Base-by-base conservation (phyloP, 2,113 vertebrate species). In the Mola mola region DNA sequence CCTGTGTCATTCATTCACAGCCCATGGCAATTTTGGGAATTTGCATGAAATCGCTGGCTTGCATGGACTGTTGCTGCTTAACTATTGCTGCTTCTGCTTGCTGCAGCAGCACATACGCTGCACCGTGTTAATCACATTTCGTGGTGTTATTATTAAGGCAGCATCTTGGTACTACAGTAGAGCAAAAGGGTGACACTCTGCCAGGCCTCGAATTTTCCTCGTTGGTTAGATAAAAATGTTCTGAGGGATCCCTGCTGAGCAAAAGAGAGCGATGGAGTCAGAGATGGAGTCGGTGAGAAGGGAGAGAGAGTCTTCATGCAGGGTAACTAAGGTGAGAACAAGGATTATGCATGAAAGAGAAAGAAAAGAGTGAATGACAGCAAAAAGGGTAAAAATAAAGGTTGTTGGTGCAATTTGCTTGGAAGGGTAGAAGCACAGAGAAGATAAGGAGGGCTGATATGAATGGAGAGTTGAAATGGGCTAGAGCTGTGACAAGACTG, bases 261-360 rank as follows among this genome's bases (percentile, higher is more conserved):
- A 29, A 56, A 41, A 44, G 43, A 63, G 69, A 81, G 81, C 16
- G 37, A 79, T 63, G 41, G 38, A 79, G 66, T 63, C 42, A 46
- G 73, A 50, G 57, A 48, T 29, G 47, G 47, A 28, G 66, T 61
- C 24, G 5, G 16, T 24, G 48, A 43, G 66, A 57, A 74, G 79
- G 72, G 44, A 26, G 47, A 68, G 69, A 59, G 72, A 75, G 76
- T 76, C 65, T 78, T 60, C 75, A 72, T 84, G 48, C 20, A 5
- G 51, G 81, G 68, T 41, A 68, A 70, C 73, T 75, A 78, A 61
- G 68, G 80, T 36, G 53, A 77, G 64, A 67, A 70, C 57, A 66
- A 63, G n/a, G 61, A 76, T 81, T 81, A 82, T 75, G 68, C 68
- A 82, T 65, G 84, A 72, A 48, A 63, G 38, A 55, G 66, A 65